Evolutionary conservation across 2,888 invertebrate genomes (phyloP), one percentile per base, ranked within the genome.

Genomic region (Oligia strigilis): DNA sequence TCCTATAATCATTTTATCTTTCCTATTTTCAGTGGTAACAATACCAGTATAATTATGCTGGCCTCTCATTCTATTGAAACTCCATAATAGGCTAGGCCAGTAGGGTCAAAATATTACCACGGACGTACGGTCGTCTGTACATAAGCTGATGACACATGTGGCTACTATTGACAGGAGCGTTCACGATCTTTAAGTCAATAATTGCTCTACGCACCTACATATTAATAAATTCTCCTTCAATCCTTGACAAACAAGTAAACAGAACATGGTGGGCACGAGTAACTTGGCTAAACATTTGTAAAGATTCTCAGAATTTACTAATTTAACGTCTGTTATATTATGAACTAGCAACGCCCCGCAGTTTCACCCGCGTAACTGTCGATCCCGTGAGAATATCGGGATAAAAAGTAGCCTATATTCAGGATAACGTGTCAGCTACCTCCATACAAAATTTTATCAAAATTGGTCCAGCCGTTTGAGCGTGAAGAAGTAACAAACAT

Each of bases 251-350:
- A 70, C n/a, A 78, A 43, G 82, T 58, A 75, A 77, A 78, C 40
- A 65, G 3, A 19, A 36, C 14, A 2, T 23, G 8, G 23, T 19
- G 8, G 17, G 72, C 85, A 81, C 85, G 78, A 75, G 84, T 85
- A 75, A 65, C 74, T 72, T 75, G 9, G 0, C 23, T 55, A 85
- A 84, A 84, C 29, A 84, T 55, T 36, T 3, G 40, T 43, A 36
- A n/a, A 69, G 0, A 2, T 80, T 84, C 77, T 40, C 9, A 55
- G 75, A 70, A 75, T 60, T 70, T 29, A 70, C 29, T 66, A 74
- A 76, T 71, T 73, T 52, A 49, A 58, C 13, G 36, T 71, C 17
- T 29, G 8, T 23, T 13, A 11, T 46, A 8, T 36, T 17, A 64
- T 8, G 17, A 29, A 29, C 29, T 29, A 29, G 29, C 29, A 29